phyloP scores from a whole-genome alignment of 2,797 vertebrate species.

The Vespertilio murinus region DNA sequence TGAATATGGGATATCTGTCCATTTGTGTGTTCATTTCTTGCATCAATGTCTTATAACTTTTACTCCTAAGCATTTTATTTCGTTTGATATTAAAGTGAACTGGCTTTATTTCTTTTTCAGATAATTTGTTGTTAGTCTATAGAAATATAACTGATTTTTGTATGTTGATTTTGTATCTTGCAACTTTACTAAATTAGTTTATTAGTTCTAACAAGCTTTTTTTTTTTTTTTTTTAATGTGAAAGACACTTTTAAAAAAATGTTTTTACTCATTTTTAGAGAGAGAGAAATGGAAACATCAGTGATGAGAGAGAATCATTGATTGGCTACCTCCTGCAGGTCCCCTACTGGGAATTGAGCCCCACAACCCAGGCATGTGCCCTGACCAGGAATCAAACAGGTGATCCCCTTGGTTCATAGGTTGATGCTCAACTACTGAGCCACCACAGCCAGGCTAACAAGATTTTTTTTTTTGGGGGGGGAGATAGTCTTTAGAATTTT shows the following conservation, averaged over 20 bases:
- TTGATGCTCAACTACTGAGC: no score
- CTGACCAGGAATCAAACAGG: no score
- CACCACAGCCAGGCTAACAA: not conserved
- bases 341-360: no score
- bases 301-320: no score
- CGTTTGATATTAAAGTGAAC: not conserved
- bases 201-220: not conserved
- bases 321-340: no score
- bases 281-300: no score
- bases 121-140: not conserved
- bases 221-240: not conserved
- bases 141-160: not conserved
- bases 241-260: no score
- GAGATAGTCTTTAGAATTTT: not conserved
- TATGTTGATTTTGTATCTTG: not conserved
- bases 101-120: not conserved
- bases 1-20: not conserved
- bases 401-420: no score
- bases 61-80: constrained; percentile 2
- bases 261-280: no score
- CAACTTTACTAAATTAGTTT: not conserved
- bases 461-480: not conserved
- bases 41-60: not conserved
- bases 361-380: no score
- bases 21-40: not conserved